phyloP scores from a whole-genome alignment of 2,888 invertebrate genomes.

The Pemphredon lugubris region DNA sequence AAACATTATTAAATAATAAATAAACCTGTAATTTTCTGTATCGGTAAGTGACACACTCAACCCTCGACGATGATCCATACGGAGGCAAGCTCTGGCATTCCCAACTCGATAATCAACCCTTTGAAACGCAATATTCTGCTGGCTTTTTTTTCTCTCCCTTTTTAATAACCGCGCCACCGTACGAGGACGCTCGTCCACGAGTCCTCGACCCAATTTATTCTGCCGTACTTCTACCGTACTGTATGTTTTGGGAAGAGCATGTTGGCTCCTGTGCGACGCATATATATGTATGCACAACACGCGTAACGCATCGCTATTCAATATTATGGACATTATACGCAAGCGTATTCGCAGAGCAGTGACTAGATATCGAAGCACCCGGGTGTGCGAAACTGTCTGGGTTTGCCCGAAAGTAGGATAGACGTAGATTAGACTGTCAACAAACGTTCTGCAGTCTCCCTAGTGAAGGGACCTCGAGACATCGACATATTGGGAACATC shows the following conservation, averaged over 20 bases:
- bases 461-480: no score
- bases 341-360: not conserved
- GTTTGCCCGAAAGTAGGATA: no score
- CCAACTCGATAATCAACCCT: constrained; percentile 10
- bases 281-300: not conserved
- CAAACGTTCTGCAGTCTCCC: no score
- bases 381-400: no score
- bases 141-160: not conserved
- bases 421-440: no score
- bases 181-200: no score
- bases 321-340: not conserved
- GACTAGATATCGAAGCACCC: not conserved
- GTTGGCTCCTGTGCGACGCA: not conserved
- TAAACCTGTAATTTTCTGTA: not conserved
- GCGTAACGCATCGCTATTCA: no score
- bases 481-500: no score
- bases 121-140: not conserved
- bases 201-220: not conserved
- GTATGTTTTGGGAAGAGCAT: not conserved
- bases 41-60: not conserved
- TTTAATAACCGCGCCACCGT: no score
- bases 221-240: not conserved
- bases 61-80: not conserved
- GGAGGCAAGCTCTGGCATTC: not conserved
- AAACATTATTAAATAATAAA: no score